These are phyloP conservation scores for Trematocara stigmaticum DNA, from an alignment of 2,113 vertebrate species.

Conservation along the genomic window DNA sequence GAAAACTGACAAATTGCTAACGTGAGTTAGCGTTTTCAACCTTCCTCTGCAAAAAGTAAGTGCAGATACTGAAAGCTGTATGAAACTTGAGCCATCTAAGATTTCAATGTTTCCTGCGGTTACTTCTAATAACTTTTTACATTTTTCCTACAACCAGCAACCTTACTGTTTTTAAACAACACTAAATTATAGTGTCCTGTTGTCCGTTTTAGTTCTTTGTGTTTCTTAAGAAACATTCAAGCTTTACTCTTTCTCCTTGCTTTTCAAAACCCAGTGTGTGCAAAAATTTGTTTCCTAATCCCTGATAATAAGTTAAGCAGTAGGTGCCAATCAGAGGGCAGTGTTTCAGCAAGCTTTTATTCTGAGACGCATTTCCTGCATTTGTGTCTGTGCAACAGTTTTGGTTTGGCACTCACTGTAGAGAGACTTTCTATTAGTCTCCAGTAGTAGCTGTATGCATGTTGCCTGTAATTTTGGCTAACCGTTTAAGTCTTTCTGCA, in stretches of 20 bases:
- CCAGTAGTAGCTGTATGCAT: not conserved
- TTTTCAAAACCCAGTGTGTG: not conserved
- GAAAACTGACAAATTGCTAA: not conserved
- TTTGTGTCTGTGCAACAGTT: not conserved
- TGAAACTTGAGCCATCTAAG: not conserved
- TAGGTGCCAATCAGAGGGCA: not conserved
- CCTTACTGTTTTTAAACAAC: not conserved
- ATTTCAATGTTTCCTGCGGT: not conserved
- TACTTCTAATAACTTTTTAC: not conserved
- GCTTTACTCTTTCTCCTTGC: not conserved
- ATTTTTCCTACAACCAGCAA: not conserved
- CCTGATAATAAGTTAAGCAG: not conserved
- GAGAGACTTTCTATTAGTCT: not conserved
- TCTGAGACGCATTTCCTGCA: not conserved
- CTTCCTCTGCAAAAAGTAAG: not conserved
- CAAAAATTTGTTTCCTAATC: not conserved
- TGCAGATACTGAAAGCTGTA: not conserved
- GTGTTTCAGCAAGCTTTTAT: not conserved
- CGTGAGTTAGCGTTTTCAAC: not conserved
- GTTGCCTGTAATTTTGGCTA: not conserved
- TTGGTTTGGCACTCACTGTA: conserved; percentile 23
- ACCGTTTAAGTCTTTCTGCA: conserved; percentile 23
- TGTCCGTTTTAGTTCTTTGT: not conserved
- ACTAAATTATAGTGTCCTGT: not conserved
- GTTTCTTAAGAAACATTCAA: not conserved